Percentiles rank a stretch among this genome's conserved stretches.
These are phyloP conservation scores for Halichoeres trimaculatus DNA, from an alignment of 2,113 vertebrate genomes.

Conservation along the genomic window DNA sequence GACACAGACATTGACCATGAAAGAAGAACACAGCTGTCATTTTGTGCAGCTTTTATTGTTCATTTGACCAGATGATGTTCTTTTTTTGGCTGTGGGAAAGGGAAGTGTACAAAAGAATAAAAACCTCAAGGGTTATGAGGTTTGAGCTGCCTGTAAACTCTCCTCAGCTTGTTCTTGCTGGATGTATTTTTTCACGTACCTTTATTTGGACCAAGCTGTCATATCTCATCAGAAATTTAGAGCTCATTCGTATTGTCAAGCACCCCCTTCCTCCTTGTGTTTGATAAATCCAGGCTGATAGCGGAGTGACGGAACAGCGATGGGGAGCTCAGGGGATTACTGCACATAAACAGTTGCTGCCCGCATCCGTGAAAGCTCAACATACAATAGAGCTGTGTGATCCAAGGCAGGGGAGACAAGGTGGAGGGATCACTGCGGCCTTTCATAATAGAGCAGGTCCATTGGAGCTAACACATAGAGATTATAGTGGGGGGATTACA, in stretches of 20 bases:
- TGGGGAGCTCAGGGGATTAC: constrained; percentile 46
- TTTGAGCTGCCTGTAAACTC: too few relatives aligned
- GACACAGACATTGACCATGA: too few relatives aligned
- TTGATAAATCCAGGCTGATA: constrained; percentile 58
- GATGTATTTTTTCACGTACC: too few relatives aligned
- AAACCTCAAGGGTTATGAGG: too few relatives aligned
- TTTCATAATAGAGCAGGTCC: constrained; percentile 48
- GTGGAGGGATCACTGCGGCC: constrained; percentile 8
- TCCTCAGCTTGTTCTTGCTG: too few relatives aligned
- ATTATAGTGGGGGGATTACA: constrained; percentile 10
- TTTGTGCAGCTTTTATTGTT: too few relatives aligned
- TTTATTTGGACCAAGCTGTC: background rate
- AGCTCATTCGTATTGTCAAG: constrained; percentile 26
- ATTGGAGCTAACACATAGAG: constrained; percentile 43
- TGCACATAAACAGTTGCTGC: constrained; percentile 61
- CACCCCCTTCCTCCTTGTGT: constrained; percentile 1
- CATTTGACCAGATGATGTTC: too few relatives aligned
- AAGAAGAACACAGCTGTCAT: too few relatives aligned
- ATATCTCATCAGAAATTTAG: constrained; percentile 45
- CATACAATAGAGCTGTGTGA: background rate
- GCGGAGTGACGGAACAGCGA: constrained; percentile 25
- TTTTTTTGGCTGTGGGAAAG: too few relatives aligned
- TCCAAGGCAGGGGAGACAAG: background rate
- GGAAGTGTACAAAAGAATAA: too few relatives aligned
- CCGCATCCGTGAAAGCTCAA: constrained; percentile 25